phyloP scores from a whole-genome alignment of 2,113 vertebrate species.

The Pluvialis apricaria region DNA sequence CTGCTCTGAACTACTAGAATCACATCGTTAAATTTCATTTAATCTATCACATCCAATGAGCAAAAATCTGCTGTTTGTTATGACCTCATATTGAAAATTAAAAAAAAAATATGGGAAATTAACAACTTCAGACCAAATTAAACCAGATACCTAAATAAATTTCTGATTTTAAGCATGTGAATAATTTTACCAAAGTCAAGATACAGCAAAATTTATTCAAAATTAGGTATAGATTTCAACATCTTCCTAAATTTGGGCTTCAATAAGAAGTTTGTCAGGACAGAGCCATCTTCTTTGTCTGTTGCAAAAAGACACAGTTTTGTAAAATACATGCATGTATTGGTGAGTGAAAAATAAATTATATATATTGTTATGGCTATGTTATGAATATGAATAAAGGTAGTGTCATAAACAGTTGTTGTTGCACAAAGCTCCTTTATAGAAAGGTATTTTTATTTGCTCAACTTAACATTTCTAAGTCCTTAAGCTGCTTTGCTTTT shows the following conservation, averaged over 20 bases:
- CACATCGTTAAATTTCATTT: not conserved
- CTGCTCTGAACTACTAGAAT: not conserved
- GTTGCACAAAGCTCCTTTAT: not conserved
- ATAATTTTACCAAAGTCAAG: not conserved
- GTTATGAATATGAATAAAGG: not conserved
- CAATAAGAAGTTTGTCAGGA: not conserved
- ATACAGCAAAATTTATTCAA: not conserved
- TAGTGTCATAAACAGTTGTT: not conserved
- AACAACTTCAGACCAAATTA: not conserved
- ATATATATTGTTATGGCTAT: not conserved
- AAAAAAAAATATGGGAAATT: not conserved
- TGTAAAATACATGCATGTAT: not conserved
- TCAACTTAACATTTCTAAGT: not conserved
- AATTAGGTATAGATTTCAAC: not conserved
- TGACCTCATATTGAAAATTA: not conserved
- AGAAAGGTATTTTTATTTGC: not conserved
- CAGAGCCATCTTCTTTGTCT: not conserved
- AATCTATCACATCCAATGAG: not conserved
- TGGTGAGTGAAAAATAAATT: not conserved
- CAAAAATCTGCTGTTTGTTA: not conserved
- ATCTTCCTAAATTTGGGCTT: not conserved
- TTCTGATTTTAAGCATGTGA: not conserved
- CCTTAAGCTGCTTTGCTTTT: not conserved
- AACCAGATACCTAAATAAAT: not conserved
- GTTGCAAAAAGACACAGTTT: not conserved